These are phyloP conservation scores for Pseudochirops cupreus DNA, from an alignment of 2,797 vertebrate genomes.

Conservation along the genomic window DNA sequence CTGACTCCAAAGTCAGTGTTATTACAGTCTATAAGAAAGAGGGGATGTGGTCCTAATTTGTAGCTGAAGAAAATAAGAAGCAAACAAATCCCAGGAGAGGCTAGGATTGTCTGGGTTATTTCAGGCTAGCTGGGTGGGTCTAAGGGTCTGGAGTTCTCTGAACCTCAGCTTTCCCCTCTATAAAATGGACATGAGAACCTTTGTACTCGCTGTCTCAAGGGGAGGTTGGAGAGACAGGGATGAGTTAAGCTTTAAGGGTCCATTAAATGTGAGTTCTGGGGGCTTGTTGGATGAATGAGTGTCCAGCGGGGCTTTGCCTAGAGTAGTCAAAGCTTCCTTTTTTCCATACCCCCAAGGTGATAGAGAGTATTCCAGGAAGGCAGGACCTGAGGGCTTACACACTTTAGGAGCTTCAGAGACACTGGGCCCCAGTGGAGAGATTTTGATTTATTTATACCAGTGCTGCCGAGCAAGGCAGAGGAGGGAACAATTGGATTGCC, in stretches of 20 bases:
- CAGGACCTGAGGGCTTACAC: neutral
- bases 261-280: neutral
- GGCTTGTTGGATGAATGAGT: neutral
- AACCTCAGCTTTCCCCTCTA: no score
- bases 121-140: no score
- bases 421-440: neutral
- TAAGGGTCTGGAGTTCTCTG: no score
- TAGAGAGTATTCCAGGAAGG: neutral
- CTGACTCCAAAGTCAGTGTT: neutral
- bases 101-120: neutral
- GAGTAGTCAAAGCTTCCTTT: neutral
- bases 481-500: neutral
- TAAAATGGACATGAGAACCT: no score
- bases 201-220: no score
- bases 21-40: neutral
- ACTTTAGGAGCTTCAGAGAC: neutral
- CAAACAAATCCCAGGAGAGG: no score
- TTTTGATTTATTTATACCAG: neutral
- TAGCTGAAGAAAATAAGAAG: neutral
- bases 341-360: neutral
- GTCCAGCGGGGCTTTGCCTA: neutral
- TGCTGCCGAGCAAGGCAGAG: neutral
- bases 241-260: neutral
- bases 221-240: no score
- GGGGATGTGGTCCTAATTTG: neutral